Conservation (phyloP, 2,888 invertebrate species). For the Gastracanthus pulcherrimus region DNA sequence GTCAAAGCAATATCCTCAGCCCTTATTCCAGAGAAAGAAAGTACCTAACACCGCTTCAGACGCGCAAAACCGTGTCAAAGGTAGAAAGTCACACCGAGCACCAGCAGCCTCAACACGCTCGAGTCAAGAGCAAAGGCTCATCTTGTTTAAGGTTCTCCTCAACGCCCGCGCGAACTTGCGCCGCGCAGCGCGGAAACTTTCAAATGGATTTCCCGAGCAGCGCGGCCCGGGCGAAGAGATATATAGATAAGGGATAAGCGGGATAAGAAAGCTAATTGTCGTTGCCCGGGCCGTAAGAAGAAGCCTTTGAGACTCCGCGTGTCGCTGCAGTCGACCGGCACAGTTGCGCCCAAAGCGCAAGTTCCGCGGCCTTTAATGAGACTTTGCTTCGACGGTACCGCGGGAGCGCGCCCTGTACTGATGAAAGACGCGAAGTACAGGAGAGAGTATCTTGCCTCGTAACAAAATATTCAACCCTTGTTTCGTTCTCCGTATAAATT, state of each 20-base stretch:
- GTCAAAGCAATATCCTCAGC: too few species aligned
- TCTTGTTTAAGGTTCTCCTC: not conserved
- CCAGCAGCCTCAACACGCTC: too few species aligned
- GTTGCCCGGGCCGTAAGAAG: conserved; percentile 28
- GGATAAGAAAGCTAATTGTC: conserved; percentile 66
- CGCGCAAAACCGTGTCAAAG: not conserved
- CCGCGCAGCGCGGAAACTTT: not conserved
- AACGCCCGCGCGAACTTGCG: not conserved
- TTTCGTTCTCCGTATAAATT: conserved; percentile 18
- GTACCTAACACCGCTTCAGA: not conserved
- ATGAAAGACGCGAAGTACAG: not conserved
- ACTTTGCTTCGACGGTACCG: conserved; percentile 42
- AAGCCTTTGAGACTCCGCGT: conserved; percentile 26
- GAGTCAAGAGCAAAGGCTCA: not conserved
- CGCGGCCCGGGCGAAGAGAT: conserved; percentile 3
- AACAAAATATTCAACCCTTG: not conserved
- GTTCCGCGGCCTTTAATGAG: conserved; percentile 56
- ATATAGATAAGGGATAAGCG: conserved; percentile 57
- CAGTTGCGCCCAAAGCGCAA: not conserved
- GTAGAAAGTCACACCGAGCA: not conserved
- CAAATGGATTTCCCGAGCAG: conserved; percentile 25
- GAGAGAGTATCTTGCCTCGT: not conserved
- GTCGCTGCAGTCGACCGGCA: not conserved
- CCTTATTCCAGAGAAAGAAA: not conserved
- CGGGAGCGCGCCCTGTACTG: not conserved